phyloP scores from a whole-genome alignment of 92 coral and sea anemone genomes.

The Isaurus tuberculatus region DNA sequence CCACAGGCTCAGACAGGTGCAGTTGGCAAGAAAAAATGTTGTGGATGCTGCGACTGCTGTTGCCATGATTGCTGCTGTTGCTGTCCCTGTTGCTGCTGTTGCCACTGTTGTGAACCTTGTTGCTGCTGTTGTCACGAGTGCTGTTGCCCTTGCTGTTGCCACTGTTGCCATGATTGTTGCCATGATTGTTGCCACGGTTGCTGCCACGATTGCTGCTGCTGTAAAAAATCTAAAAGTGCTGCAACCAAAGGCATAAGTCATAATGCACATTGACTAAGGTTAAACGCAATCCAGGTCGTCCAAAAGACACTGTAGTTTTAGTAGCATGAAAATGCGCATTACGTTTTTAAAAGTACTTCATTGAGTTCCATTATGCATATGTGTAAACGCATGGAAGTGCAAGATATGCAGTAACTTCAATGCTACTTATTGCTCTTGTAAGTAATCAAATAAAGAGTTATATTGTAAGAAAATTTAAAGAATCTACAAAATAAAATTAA shows the following conservation, averaged over 20 bases:
- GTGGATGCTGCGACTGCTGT: conserved; percentile 72
- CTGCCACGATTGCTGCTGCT: conserved; percentile 67
- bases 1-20: conserved; percentile 40
- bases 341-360: too few relatives aligned
- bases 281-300: too few relatives aligned
- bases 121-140: conserved; percentile 71
- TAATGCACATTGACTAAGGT: background rate
- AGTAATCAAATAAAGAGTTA: too few relatives aligned
- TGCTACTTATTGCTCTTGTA: too few relatives aligned
- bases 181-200: conserved; percentile 69
- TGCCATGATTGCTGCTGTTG: conserved; percentile 64
- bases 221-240: conserved; percentile 40
- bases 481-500: too few relatives aligned
- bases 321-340: background rate
- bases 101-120: conserved; percentile 73
- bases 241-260: background rate
- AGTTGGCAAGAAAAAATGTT: conserved; percentile 60
- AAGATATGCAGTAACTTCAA: too few relatives aligned
- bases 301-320: background rate
- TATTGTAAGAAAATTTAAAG: too few relatives aligned
- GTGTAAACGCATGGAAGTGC: too few relatives aligned
- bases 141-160: conserved; percentile 61
- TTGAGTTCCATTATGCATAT: too few relatives aligned
- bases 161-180: conserved; percentile 50
- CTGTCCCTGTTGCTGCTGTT: conserved; percentile 68